Evolutionary conservation across 1,140 invertebrate species (phyloP).

Genomic region (Bombus balteatus): DNA sequence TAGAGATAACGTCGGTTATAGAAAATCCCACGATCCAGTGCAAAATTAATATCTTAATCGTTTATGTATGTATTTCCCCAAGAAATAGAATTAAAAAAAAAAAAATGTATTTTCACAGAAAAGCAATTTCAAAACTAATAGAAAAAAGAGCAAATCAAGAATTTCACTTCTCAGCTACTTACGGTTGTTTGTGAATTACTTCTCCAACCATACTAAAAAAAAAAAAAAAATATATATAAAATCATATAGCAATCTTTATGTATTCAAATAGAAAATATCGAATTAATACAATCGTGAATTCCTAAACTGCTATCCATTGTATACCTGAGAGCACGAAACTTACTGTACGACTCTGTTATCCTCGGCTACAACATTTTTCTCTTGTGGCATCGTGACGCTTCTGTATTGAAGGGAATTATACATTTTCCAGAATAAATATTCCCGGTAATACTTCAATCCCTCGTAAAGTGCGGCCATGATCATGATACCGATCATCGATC

Average conservation of each 20-base stretch:
- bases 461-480: constrained; percentile 94
- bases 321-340: constrained; percentile 69
- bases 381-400: constrained; percentile 88
- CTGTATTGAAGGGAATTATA: constrained; percentile 88
- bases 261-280: background rate
- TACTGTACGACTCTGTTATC: constrained; percentile 89
- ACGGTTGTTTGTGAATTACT: constrained; percentile 89
- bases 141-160: background rate
- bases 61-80: background rate
- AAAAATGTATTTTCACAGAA: background rate
- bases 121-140: background rate
- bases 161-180: constrained; percentile 81
- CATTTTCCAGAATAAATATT: constrained; percentile 92
- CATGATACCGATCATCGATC: constrained; percentile 93
- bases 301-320: background rate
- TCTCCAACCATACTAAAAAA: constrained; percentile 85
- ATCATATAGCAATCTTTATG: constrained; percentile 16
- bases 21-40: background rate
- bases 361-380: constrained; percentile 86
- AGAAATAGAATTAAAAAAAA: background rate
- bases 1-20: background rate
- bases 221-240: constrained; percentile 54
- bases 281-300: background rate
- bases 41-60: background rate
- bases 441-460: constrained; percentile 94